Evolutionary conservation across 23 tunicate species (phyloP).

Genomic region (Phallusia fumigata): DNA sequence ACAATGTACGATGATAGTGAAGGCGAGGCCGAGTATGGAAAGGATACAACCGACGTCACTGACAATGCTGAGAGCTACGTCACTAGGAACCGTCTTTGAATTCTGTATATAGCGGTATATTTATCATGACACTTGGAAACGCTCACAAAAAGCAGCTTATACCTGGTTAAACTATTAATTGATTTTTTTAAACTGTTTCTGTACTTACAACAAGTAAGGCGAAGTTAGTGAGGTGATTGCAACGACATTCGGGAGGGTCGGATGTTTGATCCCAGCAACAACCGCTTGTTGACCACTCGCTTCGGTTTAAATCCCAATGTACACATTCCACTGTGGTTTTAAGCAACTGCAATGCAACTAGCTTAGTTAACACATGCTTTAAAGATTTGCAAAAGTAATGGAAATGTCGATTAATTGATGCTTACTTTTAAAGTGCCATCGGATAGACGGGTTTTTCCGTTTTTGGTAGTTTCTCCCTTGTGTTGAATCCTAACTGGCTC

Average conservation of each 20-base stretch:
- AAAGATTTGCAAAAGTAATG: no score
- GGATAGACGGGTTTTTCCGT: not conserved
- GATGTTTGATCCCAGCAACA: slow-evolving; percentile 26
- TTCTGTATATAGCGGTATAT: not conserved
- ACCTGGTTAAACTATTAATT: no score
- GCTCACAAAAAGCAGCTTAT: no score
- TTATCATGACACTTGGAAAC: no score
- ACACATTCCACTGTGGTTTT: slow-evolving; percentile 39
- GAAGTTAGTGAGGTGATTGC: slow-evolving; percentile 66
- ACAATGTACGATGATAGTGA: slow-evolving; percentile 21
- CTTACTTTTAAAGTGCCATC: not conserved
- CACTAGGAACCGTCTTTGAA: slow-evolving; percentile 3
- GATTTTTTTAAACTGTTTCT: no score
- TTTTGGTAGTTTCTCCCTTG: not conserved
- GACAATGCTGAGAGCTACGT: slow-evolving; percentile 26
- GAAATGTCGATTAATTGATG: no score
- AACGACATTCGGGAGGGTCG: slow-evolving; percentile 34
- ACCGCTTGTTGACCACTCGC: slow-evolving; percentile 52
- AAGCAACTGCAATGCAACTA: not conserved
- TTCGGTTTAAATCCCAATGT: slow-evolving; percentile 42
- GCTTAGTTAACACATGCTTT: no score
- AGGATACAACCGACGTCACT: slow-evolving; percentile 33
- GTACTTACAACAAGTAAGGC: slow-evolving; percentile 62
- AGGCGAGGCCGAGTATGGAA: slow-evolving; percentile 25
- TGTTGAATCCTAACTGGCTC: slow-evolving; percentile 13